These are phyloP conservation scores for Ips nitidus DNA, from an alignment of 1,140 invertebrate genomes.

Conservation along the genomic window DNA sequence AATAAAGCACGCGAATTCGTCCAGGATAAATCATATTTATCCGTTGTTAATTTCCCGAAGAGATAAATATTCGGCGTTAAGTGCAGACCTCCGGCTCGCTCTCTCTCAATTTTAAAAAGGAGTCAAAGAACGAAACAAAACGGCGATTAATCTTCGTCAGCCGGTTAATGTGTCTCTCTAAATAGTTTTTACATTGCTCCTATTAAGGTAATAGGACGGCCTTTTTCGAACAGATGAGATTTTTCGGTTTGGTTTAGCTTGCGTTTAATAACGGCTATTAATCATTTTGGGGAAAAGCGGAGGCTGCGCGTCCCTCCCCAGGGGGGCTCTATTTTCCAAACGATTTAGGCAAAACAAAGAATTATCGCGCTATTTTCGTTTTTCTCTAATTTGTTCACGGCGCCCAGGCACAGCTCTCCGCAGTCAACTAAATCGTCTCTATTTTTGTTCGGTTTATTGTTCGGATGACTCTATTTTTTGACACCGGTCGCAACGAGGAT, in stretches of 20 bases:
- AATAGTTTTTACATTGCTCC: conserved; percentile 33
- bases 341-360: conserved; percentile 12
- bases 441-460: not conserved
- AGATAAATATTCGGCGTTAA: conserved; percentile 30
- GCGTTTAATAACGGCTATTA: conserved; percentile 30
- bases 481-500: not conserved
- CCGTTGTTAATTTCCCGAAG: conserved; percentile 18
- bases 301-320: not conserved
- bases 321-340: conserved; percentile 7
- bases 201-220: conserved; percentile 31
- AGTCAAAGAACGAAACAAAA: conserved; percentile 28
- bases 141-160: conserved; percentile 28
- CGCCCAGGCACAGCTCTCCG: not conserved
- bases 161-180: conserved; percentile 27
- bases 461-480: not conserved
- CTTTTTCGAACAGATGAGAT: conserved; percentile 32
- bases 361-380: conserved; percentile 11
- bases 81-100: conserved; percentile 20
- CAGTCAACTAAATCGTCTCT: conserved; percentile 1
- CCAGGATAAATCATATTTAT: conserved; percentile 28
- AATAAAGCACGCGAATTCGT: conserved; percentile 21
- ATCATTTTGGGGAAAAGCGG: conserved; percentile 9
- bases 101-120: conserved; percentile 26
- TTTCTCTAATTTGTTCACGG: not conserved
- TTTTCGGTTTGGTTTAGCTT: conserved; percentile 25